A percentile compares a stretch with the other conserved stretches of the same genome.
These are phyloP conservation scores for Pherbina coryleti DNA, from an alignment of 2,888 invertebrate species.

Conservation along the genomic window DNA sequence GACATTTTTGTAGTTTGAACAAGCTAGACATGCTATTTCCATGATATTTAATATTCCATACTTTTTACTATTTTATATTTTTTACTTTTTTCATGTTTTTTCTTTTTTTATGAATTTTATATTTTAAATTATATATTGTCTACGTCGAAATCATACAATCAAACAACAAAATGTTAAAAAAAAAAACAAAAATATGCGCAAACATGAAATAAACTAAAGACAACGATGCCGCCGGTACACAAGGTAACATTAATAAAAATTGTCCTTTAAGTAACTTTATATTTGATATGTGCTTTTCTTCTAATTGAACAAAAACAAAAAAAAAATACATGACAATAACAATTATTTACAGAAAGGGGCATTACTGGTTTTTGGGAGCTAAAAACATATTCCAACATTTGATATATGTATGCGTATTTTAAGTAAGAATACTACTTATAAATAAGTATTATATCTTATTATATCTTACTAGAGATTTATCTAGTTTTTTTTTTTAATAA, in stretches of 20 bases:
- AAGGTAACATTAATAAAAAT: slow-evolving; percentile 59
- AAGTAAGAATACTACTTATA: neutral
- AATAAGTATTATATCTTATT: neutral
- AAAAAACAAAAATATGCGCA: neutral
- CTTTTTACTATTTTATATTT: slow-evolving; percentile 20
- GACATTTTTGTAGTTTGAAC: too few species aligned
- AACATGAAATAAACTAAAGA: slow-evolving; percentile 49
- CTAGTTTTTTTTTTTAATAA: too few species aligned
- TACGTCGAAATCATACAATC: slow-evolving; percentile 32
- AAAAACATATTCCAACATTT: slow-evolving; percentile 18
- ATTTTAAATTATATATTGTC: slow-evolving; percentile 27
- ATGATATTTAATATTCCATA: slow-evolving; percentile 25
- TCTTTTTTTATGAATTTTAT: slow-evolving; percentile 30
- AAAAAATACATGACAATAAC: slow-evolving; percentile 23
- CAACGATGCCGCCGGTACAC: slow-evolving; percentile 60
- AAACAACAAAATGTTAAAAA: slow-evolving; percentile 30
- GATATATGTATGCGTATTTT: neutral
- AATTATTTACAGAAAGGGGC: slow-evolving; percentile 13
- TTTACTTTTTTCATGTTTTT: slow-evolving; percentile 34
- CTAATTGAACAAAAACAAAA: neutral
- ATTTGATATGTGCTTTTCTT: slow-evolving; percentile 30
- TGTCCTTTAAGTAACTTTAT: slow-evolving; percentile 27
- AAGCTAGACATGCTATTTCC: neutral
- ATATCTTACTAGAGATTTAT: too few species aligned
- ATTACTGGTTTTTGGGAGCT: slow-evolving; percentile 39